Conservation (phyloP, 2,797 vertebrate species). For the Diceros bicornis region DNA sequence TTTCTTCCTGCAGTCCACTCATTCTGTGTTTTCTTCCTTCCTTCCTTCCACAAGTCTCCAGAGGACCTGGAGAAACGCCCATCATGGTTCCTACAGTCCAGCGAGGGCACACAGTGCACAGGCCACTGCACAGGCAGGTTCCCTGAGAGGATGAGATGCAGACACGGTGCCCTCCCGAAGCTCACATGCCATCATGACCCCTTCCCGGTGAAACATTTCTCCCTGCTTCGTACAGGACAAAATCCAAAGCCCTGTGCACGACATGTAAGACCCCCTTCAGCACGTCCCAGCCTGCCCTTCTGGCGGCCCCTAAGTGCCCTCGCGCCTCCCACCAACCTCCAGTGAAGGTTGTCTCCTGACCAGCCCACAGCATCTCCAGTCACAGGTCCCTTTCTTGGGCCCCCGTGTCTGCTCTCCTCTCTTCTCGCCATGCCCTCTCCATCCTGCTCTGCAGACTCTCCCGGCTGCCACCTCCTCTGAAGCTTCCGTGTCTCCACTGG, state of each 20-base stretch:
- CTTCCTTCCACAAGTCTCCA: not conserved
- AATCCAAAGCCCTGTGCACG: not conserved
- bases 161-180: not conserved
- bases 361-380: not conserved
- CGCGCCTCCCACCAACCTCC: not conserved
- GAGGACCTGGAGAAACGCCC: not conserved
- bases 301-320: not conserved
- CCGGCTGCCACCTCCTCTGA: not conserved
- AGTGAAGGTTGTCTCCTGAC: not conserved
- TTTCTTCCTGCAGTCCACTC: not conserved
- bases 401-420: not conserved
- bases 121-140: not conserved
- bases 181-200: not conserved
- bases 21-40: not conserved
- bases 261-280: not conserved
- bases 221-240: not conserved
- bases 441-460: not conserved
- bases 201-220: not conserved
- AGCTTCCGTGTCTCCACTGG: not conserved
- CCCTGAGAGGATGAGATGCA: not conserved
- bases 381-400: not conserved
- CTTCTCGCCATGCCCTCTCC: not conserved
- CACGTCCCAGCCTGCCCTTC: not conserved
- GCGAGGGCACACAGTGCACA: not conserved
- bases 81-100: not conserved